Evolutionary conservation across 2,113 vertebrate genomes (phyloP).

Genomic region (Gymnarchus niloticus): DNA sequence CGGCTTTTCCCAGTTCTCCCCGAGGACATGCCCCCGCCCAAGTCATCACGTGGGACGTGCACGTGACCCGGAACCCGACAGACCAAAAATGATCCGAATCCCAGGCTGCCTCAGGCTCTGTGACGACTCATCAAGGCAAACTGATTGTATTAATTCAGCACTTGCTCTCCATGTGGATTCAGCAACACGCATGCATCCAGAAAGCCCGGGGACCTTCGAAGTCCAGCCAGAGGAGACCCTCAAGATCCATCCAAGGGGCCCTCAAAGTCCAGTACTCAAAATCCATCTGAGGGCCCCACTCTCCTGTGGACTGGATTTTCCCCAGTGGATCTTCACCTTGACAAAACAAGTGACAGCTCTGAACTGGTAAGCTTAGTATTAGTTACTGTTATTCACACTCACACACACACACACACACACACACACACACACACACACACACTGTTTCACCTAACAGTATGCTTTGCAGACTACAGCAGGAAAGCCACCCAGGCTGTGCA

Average conservation of each 20-base stretch:
- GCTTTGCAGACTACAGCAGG: too few relatives aligned
- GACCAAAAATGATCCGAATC: too few relatives aligned
- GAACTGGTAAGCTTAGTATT: too few relatives aligned
- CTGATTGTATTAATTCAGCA: not conserved
- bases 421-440: not conserved
- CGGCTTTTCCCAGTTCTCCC: not conserved
- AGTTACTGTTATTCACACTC: too few relatives aligned
- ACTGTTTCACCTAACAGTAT: too few relatives aligned
- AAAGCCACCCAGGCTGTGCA: too few relatives aligned
- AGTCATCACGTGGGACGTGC: not conserved
- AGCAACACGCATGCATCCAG: too few relatives aligned
- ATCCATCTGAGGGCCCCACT: too few relatives aligned
- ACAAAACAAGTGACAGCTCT: too few relatives aligned
- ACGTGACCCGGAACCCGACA: too few relatives aligned
- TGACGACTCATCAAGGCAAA: not conserved
- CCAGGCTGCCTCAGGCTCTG: not conserved
- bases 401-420: not conserved
- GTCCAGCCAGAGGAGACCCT: not conserved
- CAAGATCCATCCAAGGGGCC: not conserved
- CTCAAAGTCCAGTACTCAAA: not conserved
- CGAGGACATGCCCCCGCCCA: not conserved
- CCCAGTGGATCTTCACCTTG: too few relatives aligned
- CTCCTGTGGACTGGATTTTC: too few relatives aligned
- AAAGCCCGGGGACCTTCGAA: not conserved
- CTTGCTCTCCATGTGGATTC: not conserved